Base-by-base conservation (phyloP, 2,797 vertebrate genomes). In the Siniperca scherzeri region DNA sequence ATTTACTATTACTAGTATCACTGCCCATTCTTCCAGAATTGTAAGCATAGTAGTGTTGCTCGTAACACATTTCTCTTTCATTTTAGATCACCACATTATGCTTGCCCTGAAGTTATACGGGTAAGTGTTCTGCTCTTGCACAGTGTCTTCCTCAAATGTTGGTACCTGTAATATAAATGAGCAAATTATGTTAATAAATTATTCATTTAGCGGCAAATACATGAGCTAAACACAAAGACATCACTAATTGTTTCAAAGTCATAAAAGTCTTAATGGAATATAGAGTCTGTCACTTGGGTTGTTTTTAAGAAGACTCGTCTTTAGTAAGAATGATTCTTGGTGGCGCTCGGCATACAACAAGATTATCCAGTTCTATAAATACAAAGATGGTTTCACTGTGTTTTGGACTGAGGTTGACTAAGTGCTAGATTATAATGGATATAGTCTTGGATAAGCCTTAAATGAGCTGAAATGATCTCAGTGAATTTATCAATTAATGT, bases 51-150 rank as follows among this genome's bases (percentile, higher is more conserved):
- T 33, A 46, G 77, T 60, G 27, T n/a, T 69, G 57, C 50, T 16
- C 70, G 5, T 75, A 74, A 87, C 30, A 48, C 6, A 16, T 69
- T 66, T 48, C 36, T 67, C 7, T 90, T 74, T 83, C 13, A 72
- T 95, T 93, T 86, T 94, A 99, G 98, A 91, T 99, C 98, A 68
- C 98, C 98, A 30, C 98, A 99, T 95, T 99, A 99, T 48, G 98
- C 98, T 87, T 99, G 98, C 90, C 98, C 98, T 61, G 98, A 99
- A 94, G 98, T 99, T 74, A 99, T 99, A 93, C 96, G 98, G 96
- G 98, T 99, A 94, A 96, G 97, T 84, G 94, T 60, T 53, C 55
- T 52, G 38, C 69, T 77, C 1, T 70, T 53, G 38, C 17, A 42
- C 33, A 19, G 5, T 13, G 11, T 48, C 17, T 21, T 77, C 22